Percentiles rank a stretch among this genome's conserved stretches.
These are phyloP conservation scores for Mormyrus iriodes DNA, from an alignment of 2,113 vertebrate genomes.

Conservation along the genomic window DNA sequence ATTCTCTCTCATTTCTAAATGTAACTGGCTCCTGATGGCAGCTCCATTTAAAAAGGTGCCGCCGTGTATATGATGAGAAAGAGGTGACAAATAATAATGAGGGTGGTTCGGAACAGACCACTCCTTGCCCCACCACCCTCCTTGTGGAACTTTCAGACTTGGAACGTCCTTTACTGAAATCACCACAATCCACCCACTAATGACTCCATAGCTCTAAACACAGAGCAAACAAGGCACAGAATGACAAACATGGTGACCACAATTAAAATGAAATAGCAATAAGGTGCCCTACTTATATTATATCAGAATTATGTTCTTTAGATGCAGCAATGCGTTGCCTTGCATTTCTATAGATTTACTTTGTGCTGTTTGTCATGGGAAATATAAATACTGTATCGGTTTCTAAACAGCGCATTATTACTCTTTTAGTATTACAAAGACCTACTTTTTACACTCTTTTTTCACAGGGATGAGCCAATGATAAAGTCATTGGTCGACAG, in stretches of 20 bases:
- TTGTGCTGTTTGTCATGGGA: neutral
- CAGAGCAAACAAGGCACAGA: neutral
- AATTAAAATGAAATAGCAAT: neutral
- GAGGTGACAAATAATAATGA: neutral
- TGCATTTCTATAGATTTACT: neutral
- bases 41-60: neutral
- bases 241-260: neutral
- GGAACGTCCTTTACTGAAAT: conserved; percentile 19
- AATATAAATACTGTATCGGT: neutral
- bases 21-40: neutral
- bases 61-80: neutral
- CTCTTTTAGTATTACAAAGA: neutral
- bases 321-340: neutral
- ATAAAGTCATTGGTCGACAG: neutral
- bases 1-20: neutral
- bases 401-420: neutral
- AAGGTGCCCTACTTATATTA: neutral
- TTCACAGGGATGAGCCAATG: neutral
- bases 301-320: neutral
- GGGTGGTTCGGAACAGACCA: neutral
- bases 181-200: conserved; percentile 1
- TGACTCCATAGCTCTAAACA: neutral
- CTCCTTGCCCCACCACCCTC: neutral
- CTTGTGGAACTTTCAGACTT: conserved; percentile 5
- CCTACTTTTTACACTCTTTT: neutral